Evolutionary conservation across 2,797 vertebrate species (phyloP), one percentile per base, ranked within the genome.

Genomic region (Kryptolebias ocellatus): DNA sequence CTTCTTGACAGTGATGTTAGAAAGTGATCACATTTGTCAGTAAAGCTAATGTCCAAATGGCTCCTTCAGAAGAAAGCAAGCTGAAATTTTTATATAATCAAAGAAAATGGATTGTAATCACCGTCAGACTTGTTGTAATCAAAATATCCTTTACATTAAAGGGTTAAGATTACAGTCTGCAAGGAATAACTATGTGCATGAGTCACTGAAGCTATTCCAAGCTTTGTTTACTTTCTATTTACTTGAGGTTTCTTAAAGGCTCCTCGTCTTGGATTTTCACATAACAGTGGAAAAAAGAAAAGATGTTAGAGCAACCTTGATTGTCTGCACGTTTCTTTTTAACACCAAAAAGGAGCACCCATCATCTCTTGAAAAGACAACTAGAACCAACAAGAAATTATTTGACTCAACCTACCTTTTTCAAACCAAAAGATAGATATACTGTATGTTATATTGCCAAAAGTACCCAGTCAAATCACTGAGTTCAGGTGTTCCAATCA

Each of bases 71-170:
- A 18, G 60, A 39, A 39, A 34, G 8, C 34, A 6, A 34, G 34
- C 34, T 7, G 34, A 34, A 49, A 64, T 74, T 31, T 29, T 84
- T 74, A 76, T 46, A 80, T 63, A 47, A 42, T 62, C 10, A 42
- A 42, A 34, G 45, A 59, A 70, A 67, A 47, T 60, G 66, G 54
- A 11, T 37, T 6, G 3, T 11, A 44, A n/a, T 52, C 46, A 56
- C 37, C 37, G 51, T 70, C 20, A 20, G 20, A 74, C 63, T 69
- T 63, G 6, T 29, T 64, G 6, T 28, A 18, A 10, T 15, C 51
- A 51, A 18, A 51, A 53, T 28, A 53, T 56, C 29, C 15, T 74
- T 67, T 6, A 53, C 29, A 55, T 54, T 34, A 60, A 20, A 60
- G 52, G 55, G 49, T 72, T 31, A 54, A 31, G 44, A 17, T 44